Percentiles rank a stretch among this genome's conserved stretches.
Conservation (phyloP, 1,140 invertebrate species). For the Rhagoletis zephyria region DNA sequence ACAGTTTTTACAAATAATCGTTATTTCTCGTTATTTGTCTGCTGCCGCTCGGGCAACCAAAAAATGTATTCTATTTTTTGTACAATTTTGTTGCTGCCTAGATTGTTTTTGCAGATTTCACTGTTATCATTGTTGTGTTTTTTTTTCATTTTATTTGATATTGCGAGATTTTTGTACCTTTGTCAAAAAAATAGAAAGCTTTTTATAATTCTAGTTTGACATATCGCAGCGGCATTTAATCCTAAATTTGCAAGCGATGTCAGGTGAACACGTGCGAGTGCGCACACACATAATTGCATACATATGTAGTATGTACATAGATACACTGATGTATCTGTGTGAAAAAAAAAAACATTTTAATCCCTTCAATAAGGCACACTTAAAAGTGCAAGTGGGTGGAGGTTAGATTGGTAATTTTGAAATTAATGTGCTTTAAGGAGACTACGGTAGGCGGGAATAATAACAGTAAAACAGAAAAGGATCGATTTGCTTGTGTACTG, state of each 20-base stretch:
- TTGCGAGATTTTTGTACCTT: not conserved
- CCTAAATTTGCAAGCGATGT: conserved; percentile 4
- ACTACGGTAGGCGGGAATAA: not conserved
- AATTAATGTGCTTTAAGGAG: conserved; percentile 36
- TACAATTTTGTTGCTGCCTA: not conserved
- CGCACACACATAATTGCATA: not conserved
- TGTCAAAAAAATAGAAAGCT: not conserved
- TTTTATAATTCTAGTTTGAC: not conserved
- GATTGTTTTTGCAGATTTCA: not conserved
- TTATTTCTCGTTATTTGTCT: not conserved
- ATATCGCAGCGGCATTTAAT: not conserved
- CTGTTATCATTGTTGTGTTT: not conserved
- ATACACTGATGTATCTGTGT: too few species aligned
- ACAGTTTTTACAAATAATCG: not conserved
- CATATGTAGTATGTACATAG: not conserved
- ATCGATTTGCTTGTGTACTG: too few species aligned
- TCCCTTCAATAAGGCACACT: too few species aligned
- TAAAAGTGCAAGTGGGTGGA: not conserved
- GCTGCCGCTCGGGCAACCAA: not conserved
- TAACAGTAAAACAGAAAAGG: not conserved
- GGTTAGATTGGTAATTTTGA: not conserved
- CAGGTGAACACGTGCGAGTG: not conserved
- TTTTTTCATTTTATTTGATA: not conserved
- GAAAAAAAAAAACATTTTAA: too few species aligned
- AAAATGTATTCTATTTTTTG: not conserved